These are phyloP conservation scores for Aphidoletes aphidimyza DNA, from an alignment of 2,888 invertebrate species.

Conservation along the genomic window DNA sequence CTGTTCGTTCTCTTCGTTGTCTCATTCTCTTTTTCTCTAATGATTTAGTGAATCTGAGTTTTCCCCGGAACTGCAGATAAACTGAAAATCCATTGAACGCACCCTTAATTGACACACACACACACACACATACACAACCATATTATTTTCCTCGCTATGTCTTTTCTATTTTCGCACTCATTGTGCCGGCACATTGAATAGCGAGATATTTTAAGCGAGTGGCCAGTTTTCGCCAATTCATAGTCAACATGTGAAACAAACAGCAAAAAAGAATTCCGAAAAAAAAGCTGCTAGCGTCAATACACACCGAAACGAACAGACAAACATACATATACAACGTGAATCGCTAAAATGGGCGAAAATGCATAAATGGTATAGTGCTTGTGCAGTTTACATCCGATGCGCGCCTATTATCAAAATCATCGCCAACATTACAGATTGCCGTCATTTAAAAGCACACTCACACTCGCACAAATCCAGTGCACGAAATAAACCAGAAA, in stretches of 20 bases:
- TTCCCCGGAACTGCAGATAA: conserved; percentile 54
- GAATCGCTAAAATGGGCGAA: conserved; percentile 17
- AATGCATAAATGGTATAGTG: conserved; percentile 27
- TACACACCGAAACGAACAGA: neutral
- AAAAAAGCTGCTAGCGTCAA: neutral
- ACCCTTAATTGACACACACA: conserved; percentile 23
- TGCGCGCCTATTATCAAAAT: conserved; percentile 52
- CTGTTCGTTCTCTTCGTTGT: too few species aligned
- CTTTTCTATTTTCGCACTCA: too few species aligned
- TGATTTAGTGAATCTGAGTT: conserved; percentile 43
- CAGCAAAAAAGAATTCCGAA: neutral
- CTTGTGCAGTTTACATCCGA: conserved; percentile 50
- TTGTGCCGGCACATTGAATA: neutral
- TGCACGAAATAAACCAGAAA: conserved; percentile 20
- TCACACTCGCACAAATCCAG: neutral
- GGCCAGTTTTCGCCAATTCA: neutral
- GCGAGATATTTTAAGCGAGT: neutral
- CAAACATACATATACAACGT: conserved; percentile 46
- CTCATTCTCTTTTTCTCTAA: neutral
- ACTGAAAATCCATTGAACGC: conserved; percentile 25
- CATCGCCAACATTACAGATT: conserved; percentile 49
- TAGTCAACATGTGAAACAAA: neutral
- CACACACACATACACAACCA: neutral
- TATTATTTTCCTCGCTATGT: conserved; percentile 12
- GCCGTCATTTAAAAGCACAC: conserved; percentile 3